Evolutionary conservation across 2,888 invertebrate genomes (phyloP).

Genomic region (Patella ulyssiponensis): DNA sequence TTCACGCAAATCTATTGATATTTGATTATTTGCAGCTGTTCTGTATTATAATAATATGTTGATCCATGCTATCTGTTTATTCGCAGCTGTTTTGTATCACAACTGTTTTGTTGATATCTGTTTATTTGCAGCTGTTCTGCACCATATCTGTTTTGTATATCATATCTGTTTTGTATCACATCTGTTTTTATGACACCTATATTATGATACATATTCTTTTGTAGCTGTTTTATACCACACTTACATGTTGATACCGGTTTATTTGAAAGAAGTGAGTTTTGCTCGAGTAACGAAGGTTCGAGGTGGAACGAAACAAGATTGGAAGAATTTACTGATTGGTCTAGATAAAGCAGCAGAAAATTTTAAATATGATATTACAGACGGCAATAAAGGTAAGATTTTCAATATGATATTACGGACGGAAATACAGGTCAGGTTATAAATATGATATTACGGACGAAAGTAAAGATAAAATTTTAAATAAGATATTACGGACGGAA

Average conservation of each 20-base stretch:
- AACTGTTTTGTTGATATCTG: too few species aligned
- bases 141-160: too few species aligned
- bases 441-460: neutral
- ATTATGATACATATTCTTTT: too few species aligned
- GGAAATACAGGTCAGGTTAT: neutral
- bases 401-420: neutral
- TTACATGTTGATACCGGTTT: neutral
- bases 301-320: neutral
- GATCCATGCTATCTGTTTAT: too few species aligned
- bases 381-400: neutral
- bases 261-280: neutral
- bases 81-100: too few species aligned
- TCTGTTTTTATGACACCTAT: too few species aligned
- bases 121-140: too few species aligned
- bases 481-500: neutral
- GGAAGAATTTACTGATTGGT: neutral
- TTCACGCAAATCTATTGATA: too few species aligned
- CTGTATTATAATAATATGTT: too few species aligned
- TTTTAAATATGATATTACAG: neutral
- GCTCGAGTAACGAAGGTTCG: neutral
- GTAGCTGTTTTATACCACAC: too few species aligned
- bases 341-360: slow-evolving; percentile 1
- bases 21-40: too few species aligned
- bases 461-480: neutral
- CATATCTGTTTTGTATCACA: too few species aligned